A percentile compares a stretch with the other conserved stretches of the same genome.
Evolutionary conservation across 2,797 vertebrate species (phyloP).

Genomic region (Scomberomorus guttatus): DNA sequence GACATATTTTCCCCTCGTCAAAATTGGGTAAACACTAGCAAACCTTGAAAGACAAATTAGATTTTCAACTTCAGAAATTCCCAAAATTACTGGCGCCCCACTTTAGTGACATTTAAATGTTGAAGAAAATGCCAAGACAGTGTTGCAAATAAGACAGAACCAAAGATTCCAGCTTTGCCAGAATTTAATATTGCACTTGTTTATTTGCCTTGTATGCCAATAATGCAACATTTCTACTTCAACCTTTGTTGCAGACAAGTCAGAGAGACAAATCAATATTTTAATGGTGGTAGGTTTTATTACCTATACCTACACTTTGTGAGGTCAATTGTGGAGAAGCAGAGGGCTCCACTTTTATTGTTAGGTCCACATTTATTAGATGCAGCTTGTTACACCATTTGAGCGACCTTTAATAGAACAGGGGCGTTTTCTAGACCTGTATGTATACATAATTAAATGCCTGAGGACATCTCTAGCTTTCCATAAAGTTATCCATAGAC

Average conservation of each 20-base stretch:
- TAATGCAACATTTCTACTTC: constrained; percentile 20
- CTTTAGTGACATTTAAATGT: background rate
- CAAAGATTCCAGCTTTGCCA: constrained; percentile 42
- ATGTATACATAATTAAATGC: constrained; percentile 1
- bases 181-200: constrained; percentile 43
- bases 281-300: background rate
- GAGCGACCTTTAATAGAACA: background rate
- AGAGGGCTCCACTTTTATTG: background rate
- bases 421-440: background rate
- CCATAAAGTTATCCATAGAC: background rate
- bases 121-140: constrained; percentile 14
- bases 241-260: no score
- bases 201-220: constrained; percentile 49
- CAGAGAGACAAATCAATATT: background rate
- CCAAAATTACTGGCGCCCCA: background rate
- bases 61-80: constrained; percentile 10
- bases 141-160: constrained; percentile 32
- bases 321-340: background rate
- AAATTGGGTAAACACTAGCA: constrained; percentile 7
- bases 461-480: background rate
- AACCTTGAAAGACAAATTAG: background rate
- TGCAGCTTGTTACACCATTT: background rate
- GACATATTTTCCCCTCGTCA: constrained; percentile 6
- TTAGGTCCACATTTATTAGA: background rate
- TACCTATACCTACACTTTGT: background rate